A percentile compares a stretch with the other conserved stretches of the same genome.
Conservation (phyloP, 2,797 vertebrate species). For the Pristis pectinata region DNA sequence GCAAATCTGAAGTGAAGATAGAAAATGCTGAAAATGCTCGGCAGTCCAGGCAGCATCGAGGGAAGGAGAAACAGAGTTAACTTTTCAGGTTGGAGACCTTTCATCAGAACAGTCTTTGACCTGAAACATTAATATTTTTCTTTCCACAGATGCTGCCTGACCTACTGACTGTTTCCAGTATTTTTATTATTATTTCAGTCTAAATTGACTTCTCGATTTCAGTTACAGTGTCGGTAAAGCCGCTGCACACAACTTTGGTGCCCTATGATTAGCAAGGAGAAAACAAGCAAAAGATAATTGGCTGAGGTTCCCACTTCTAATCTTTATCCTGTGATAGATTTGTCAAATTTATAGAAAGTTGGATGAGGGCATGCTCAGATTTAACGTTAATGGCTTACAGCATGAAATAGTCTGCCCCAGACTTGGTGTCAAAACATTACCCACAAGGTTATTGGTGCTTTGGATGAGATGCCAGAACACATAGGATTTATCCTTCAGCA, state of each 20-base stretch:
- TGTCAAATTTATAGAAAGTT: not conserved
- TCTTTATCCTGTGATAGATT: not conserved
- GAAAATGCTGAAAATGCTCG: too few species aligned
- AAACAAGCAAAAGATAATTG: not conserved
- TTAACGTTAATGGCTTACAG: not conserved
- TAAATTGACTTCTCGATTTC: not conserved
- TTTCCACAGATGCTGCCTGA: too few species aligned
- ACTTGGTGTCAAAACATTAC: too few species aligned
- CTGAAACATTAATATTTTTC: too few species aligned
- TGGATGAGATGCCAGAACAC: not conserved
- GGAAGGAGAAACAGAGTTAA: too few species aligned
- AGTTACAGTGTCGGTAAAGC: not conserved
- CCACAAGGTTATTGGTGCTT: not conserved
- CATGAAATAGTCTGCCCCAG: not conserved
- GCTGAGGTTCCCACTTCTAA: not conserved
- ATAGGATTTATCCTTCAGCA: not conserved
- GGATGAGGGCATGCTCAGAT: not conserved
- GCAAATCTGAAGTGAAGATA: too few species aligned
- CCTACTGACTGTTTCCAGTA: too few species aligned
- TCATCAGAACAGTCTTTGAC: too few species aligned
- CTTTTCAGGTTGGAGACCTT: too few species aligned
- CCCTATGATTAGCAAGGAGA: not conserved
- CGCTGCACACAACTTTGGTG: not conserved
- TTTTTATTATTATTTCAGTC: too few species aligned
- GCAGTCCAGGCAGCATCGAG: too few species aligned